Evolutionary conservation across 2,113 vertebrate genomes (phyloP).

Genomic region (Hippopotamus amphibius): DNA sequence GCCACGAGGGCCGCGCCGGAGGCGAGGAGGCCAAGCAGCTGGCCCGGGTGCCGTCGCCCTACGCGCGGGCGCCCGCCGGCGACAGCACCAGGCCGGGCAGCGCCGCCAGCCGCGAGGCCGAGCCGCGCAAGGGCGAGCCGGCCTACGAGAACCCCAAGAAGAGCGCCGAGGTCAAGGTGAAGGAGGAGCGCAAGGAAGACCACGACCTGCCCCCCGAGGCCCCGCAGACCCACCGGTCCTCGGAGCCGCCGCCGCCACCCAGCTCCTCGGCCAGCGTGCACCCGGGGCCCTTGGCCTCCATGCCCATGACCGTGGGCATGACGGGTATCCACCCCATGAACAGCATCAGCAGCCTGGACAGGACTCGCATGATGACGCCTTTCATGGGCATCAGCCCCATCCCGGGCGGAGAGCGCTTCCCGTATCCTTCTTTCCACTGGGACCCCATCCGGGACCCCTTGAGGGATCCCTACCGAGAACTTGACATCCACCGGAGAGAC

Average conservation of each 20-base stretch:
- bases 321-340: slow-evolving; percentile 95
- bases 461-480: slow-evolving; percentile 94
- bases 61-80: slow-evolving; percentile 87
- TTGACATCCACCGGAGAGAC: slow-evolving; percentile 93
- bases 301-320: slow-evolving; percentile 95
- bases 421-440: slow-evolving; percentile 98
- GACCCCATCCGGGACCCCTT: slow-evolving; percentile 95
- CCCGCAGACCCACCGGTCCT: slow-evolving; percentile 87
- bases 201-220: slow-evolving; percentile 91
- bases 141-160: slow-evolving; percentile 94
- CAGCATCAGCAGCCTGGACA: slow-evolving; percentile 94
- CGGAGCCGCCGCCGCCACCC: slow-evolving; percentile 87
- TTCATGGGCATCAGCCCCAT: slow-evolving; percentile 98
- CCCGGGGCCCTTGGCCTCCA: slow-evolving; percentile 90
- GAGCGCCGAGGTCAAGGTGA: slow-evolving; percentile 94
- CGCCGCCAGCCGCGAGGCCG: slow-evolving; percentile 91
- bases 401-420: slow-evolving; percentile 96
- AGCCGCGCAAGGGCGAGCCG: slow-evolving; percentile 91
- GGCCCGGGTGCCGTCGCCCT: slow-evolving; percentile 93
- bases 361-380: slow-evolving; percentile 97
- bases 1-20: slow-evolving; percentile 89
- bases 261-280: slow-evolving; percentile 88
- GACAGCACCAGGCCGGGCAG: slow-evolving; percentile 89
- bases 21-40: slow-evolving; percentile 93
- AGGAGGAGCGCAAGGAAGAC: slow-evolving; percentile 97